Conservation (phyloP, 2,797 vertebrate species). For the Epinephelus awoara region DNA sequence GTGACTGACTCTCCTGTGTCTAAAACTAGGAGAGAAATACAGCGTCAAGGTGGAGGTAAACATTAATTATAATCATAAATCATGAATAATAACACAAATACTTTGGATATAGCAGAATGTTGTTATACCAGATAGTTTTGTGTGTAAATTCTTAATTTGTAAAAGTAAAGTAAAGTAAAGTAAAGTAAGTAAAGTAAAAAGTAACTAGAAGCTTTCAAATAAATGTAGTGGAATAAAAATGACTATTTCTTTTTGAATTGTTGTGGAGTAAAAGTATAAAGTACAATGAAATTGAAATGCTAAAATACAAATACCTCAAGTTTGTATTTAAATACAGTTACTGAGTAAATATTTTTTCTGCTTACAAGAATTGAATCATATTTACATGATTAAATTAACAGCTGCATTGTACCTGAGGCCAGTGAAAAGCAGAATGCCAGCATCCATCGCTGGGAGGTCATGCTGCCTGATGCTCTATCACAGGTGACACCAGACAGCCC, state of each 20-base stretch:
- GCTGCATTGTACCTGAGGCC: slow-evolving; percentile 60
- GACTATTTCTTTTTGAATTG: neutral
- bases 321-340: neutral
- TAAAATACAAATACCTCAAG: neutral
- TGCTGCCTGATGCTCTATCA: slow-evolving; percentile 25
- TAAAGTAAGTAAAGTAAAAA: too few species aligned
- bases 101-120: neutral
- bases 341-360: neutral
- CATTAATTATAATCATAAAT: neutral
- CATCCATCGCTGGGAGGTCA: slow-evolving; percentile 47
- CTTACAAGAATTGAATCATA: neutral
- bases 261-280: neutral
- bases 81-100: neutral
- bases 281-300: neutral
- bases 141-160: too few species aligned
- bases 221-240: fast-evolving
- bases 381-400: neutral
- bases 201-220: neutral
- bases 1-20: slow-evolving; percentile 15
- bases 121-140: neutral
- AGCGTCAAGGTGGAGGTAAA: neutral
- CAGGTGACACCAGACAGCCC: slow-evolving; percentile 7
- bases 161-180: too few species aligned
- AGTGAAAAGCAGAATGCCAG: slow-evolving; percentile 49
- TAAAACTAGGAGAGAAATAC: slow-evolving; percentile 49